Base-by-base conservation (phyloP, 2,113 vertebrate species). In the Hippocampus abdominalis region DNA sequence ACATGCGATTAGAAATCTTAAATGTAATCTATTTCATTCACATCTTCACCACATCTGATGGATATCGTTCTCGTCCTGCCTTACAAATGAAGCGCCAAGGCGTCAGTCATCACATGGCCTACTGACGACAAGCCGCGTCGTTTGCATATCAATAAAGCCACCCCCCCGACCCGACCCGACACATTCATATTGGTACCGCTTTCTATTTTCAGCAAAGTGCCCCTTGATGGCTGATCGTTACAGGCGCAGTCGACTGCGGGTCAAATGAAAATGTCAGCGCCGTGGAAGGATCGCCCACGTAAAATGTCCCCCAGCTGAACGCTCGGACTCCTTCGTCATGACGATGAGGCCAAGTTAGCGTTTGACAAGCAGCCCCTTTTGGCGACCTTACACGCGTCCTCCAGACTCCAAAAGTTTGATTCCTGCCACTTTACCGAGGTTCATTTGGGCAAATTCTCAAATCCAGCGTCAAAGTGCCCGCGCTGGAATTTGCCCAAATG, bases 81-180 rank as follows among this genome's bases (percentile, higher is more conserved):
- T 60, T 16, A 7, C 13, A 60, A 32, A 29, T 32, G 57, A 32
- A 39, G 20, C 7, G 20, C 7, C 39, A 8, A 64, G 62, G 21
- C n/a, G 61, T 42, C 36, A 42, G n/a, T 64, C 62, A 46, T 25
- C 40, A 5, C 7, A 8, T 7, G 21, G n/a, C 62, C 21, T 44
- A 11, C 39, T 2, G 10, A 23, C 7, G 21, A 40, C n/a, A 32
- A 60, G 57, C 40, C 1, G 13, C n/a, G 8, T 64, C 40, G 40
- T 64, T 64, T 64, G 63, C 63, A 64, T 64, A 64, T 64, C 40
- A 64, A 64, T 64, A 46, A 46, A 46, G 63, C 15, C 40, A n/a
- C 21, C 61, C 39, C 11, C 39, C 9, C 16, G n/a, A n/a, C n/a
- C 32, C 32, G 0, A 36, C 16, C 5, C 2, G 6, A 20, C 5